These are phyloP conservation scores for Idaea dimidiata DNA, from an alignment of 2,888 invertebrate species.

Conservation along the genomic window DNA sequence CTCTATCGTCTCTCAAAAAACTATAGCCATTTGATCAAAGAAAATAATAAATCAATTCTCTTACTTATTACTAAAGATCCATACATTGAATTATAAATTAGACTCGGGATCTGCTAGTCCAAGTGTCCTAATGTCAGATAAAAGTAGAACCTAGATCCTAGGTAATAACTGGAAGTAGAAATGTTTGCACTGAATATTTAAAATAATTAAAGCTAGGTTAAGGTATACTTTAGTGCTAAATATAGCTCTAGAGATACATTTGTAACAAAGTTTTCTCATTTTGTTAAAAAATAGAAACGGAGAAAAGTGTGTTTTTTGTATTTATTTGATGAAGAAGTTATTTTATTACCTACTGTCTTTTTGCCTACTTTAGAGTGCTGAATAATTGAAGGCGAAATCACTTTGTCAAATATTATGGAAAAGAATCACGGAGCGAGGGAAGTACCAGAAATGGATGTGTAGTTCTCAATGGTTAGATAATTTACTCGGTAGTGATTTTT, in stretches of 20 bases:
- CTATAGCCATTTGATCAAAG: no score
- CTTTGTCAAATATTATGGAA: no score
- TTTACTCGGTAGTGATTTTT: no score
- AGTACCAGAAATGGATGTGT: no score
- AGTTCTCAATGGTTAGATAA: no score
- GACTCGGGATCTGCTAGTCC: conserved; percentile 18
- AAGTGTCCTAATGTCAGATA: conserved; percentile 18
- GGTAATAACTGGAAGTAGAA: conserved; percentile 17
- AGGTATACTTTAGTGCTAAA: background rate
- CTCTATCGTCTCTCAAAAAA: no score
- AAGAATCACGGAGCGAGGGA: no score
- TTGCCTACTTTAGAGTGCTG: no score
- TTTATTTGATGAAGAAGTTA: background rate
- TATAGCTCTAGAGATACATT: background rate
- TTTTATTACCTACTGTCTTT: no score
- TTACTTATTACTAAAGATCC: conserved; percentile 7
- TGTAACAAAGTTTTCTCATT: background rate
- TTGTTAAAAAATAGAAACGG: background rate
- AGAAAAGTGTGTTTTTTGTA: background rate
- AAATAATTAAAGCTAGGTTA: background rate
- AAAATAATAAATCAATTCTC: background rate
- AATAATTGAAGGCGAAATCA: no score
- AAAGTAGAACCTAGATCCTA: conserved; percentile 15
- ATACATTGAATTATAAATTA: conserved; percentile 25
- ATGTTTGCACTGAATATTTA: conserved; percentile 1